These are phyloP conservation scores for Eumacrocentrus americanus DNA, from an alignment of 2,888 invertebrate genomes.

Conservation along the genomic window DNA sequence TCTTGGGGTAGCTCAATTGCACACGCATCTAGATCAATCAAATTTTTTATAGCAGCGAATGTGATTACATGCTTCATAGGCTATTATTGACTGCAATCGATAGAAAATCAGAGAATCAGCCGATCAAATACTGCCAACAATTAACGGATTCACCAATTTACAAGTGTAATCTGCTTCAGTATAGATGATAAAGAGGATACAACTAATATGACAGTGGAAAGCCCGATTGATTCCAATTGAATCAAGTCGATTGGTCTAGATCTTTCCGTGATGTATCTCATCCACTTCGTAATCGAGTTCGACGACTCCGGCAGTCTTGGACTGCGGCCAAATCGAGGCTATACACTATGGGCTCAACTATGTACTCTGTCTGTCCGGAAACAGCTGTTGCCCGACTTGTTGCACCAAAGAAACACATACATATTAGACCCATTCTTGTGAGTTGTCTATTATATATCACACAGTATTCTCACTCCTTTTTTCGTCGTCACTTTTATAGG, in stretches of 20 bases:
- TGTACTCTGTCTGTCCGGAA: conserved; percentile 38
- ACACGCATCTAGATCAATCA: background rate
- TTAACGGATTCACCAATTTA: background rate
- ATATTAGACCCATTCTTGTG: background rate
- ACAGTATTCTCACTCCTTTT: background rate
- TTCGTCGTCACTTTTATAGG: background rate
- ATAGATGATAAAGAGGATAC: too few species aligned
- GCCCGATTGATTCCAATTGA: conserved; percentile 1
- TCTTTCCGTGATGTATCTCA: background rate
- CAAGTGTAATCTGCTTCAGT: background rate
- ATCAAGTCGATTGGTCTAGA: background rate
- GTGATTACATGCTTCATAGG: too few species aligned
- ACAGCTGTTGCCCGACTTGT: conserved; percentile 56
- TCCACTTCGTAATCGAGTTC: conserved; percentile 6
- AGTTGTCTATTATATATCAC: background rate
- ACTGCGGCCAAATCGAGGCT: conserved; percentile 21
- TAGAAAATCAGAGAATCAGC: too few species aligned
- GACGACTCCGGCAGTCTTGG: conserved; percentile 7
- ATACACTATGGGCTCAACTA: conserved; percentile 8
- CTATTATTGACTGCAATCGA: too few species aligned
- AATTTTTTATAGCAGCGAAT: background rate
- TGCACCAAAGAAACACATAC: conserved; percentile 39
- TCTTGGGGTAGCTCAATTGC: background rate
- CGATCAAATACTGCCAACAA: background rate
- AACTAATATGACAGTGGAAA: too few species aligned